Evolutionary conservation across 1,140 invertebrate species (phyloP).

Genomic region (Ectropis grisescens): DNA sequence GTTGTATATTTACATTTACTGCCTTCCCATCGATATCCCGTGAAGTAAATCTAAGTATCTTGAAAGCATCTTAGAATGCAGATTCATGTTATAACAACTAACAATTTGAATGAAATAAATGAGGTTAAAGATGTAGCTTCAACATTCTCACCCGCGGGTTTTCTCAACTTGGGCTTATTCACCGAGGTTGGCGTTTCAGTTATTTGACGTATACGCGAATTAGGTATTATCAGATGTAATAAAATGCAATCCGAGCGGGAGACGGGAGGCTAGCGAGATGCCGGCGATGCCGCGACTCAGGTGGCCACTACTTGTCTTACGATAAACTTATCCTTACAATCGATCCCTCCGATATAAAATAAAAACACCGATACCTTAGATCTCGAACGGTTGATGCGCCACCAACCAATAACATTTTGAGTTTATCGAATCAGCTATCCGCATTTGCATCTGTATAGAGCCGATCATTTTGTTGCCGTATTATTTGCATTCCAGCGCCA

Average conservation of each 20-base stretch:
- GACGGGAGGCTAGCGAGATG: slow-evolving; percentile 11
- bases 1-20: slow-evolving; percentile 7
- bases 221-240: slow-evolving; percentile 56
- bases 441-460: slow-evolving; percentile 61
- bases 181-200: slow-evolving; percentile 31
- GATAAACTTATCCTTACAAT: slow-evolving; percentile 65
- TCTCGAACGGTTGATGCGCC: slow-evolving; percentile 50
- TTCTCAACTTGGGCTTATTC: neutral
- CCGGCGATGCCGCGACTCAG: slow-evolving; percentile 18
- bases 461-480: slow-evolving; percentile 56
- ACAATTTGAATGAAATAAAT: slow-evolving; percentile 6
- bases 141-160: slow-evolving; percentile 19
- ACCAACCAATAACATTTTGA: slow-evolving; percentile 52
- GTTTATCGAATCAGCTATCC: slow-evolving; percentile 48
- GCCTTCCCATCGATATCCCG: slow-evolving; percentile 1
- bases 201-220: slow-evolving; percentile 61
- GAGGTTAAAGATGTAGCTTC: slow-evolving; percentile 21
- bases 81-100: slow-evolving; percentile 5
- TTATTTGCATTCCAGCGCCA: slow-evolving; percentile 46
- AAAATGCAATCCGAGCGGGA: slow-evolving; percentile 40
- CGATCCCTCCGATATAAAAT: slow-evolving; percentile 62
- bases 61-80: slow-evolving; percentile 5
- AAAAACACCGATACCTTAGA: slow-evolving; percentile 38
- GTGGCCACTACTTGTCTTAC: slow-evolving; percentile 68
- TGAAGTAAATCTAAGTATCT: slow-evolving; percentile 8